Percentiles rank a stretch among this genome's conserved stretches.
phyloP scores from a whole-genome alignment of 23 tunicate genomes.

The Corella eumyota region DNA sequence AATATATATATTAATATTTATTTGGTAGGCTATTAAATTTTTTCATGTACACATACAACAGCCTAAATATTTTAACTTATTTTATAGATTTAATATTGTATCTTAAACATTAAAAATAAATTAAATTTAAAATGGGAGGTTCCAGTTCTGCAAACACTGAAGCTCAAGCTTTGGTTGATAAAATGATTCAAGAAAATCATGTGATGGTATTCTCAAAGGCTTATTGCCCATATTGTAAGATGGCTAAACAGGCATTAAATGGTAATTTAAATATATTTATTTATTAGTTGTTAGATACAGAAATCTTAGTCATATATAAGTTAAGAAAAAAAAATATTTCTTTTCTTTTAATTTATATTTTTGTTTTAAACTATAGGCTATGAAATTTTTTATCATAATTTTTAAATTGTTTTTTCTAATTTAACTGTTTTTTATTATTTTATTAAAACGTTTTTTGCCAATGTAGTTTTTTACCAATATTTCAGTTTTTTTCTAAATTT shows the following conservation, averaged over 20 bases:
- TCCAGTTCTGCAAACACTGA: too few species aligned
- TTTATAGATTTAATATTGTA: too few species aligned
- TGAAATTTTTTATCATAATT: neutral
- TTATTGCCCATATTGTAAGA: slow-evolving; percentile 61
- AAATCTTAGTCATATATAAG: neutral
- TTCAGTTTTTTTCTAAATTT: too few species aligned
- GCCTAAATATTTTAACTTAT: too few species aligned
- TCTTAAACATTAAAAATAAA: too few species aligned
- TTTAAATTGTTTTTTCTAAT: neutral
- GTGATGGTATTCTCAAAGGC: slow-evolving; percentile 85
- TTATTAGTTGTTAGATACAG: neutral
- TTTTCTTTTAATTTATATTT: neutral
- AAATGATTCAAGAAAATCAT: slow-evolving; percentile 20
- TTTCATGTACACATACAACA: too few species aligned
- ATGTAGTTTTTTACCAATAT: too few species aligned
- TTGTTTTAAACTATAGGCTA: neutral
- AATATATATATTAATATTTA: too few species aligned
- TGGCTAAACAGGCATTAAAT: slow-evolving; percentile 55
- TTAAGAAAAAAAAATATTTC: neutral
- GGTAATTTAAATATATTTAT: slow-evolving; percentile 15
- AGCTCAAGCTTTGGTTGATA: slow-evolving; percentile 19
- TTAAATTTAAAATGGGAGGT: too few species aligned
- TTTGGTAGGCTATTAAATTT: too few species aligned
- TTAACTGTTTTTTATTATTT: too few species aligned
- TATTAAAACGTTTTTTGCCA: too few species aligned